Percentiles rank a stretch among this genome's conserved stretches.
These are phyloP conservation scores for Holothuria scabra DNA, from an alignment of 53 echinoderm and acorn worm species.

Conservation along the genomic window DNA sequence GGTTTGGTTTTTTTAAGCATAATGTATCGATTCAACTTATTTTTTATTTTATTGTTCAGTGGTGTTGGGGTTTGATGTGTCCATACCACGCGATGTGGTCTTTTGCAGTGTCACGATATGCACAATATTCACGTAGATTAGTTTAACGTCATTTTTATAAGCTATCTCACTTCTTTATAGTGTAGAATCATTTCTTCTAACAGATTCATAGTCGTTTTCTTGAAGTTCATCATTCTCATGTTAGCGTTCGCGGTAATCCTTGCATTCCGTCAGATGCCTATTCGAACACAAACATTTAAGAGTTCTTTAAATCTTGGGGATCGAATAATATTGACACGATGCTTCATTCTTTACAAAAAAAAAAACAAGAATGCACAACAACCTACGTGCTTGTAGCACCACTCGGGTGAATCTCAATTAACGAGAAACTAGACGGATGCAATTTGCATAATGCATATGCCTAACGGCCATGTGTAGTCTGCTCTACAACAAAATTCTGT, in stretches of 20 bases:
- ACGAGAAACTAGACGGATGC: too few species aligned
- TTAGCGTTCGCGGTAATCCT: not conserved
- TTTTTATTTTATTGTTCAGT: not conserved
- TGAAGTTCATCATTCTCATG: not conserved
- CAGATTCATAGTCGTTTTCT: not conserved
- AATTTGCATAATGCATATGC: too few species aligned
- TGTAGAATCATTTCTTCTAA: not conserved
- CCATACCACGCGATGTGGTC: conserved; percentile 42
- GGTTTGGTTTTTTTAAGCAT: too few species aligned
- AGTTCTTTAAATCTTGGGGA: too few species aligned
- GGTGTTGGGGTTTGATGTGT: not conserved
- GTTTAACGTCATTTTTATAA: not conserved
- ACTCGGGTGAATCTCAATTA: too few species aligned
- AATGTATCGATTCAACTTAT: not conserved
- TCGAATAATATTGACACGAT: not conserved
- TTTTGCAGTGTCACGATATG: conserved; percentile 23
- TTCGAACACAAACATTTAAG: too few species aligned
- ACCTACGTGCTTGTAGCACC: too few species aligned
- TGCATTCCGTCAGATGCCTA: too few species aligned
- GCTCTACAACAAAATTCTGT: too few species aligned
- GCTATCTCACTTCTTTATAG: not conserved
- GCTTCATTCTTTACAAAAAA: not conserved
- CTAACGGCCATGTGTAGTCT: too few species aligned
- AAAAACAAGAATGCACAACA: too few species aligned
- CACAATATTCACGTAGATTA: conserved; percentile 8